Evolutionary conservation across 30 jellyfish, hydroid and myxozoan species (phyloP).

Genomic region (Nemopilema nomurai): DNA sequence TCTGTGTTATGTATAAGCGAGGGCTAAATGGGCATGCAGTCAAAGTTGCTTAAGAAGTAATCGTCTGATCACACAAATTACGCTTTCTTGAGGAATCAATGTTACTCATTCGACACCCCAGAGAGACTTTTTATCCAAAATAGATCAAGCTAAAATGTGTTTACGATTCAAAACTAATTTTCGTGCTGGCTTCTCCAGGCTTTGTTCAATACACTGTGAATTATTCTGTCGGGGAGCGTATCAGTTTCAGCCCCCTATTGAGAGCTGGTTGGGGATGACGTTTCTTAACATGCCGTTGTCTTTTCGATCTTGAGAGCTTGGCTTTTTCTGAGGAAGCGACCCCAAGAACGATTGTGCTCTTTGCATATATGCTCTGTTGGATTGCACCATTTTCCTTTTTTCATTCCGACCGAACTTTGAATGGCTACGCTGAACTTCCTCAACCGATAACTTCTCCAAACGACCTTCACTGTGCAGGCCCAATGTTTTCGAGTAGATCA

Average conservation of each 20-base stretch:
- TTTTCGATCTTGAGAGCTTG: slow-evolving; percentile 33
- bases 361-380: slow-evolving; percentile 57
- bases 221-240: slow-evolving; percentile 48
- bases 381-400: slow-evolving; percentile 26
- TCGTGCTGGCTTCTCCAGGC: slow-evolving; percentile 2
- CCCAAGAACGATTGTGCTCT: slow-evolving; percentile 3
- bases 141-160: slow-evolving; percentile 36
- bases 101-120: slow-evolving; percentile 18
- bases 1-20: not conserved
- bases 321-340: slow-evolving; percentile 52
- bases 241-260: slow-evolving; percentile 55
- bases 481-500: slow-evolving; percentile 34
- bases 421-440: slow-evolving; percentile 11
- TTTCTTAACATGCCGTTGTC: slow-evolving; percentile 64
- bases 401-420: slow-evolving; percentile 55
- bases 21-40: not conserved
- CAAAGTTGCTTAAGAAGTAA: not conserved
- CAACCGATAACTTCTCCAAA: slow-evolving; percentile 11
- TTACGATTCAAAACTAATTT: slow-evolving; percentile 56
- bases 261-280: slow-evolving; percentile 37
- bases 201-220: slow-evolving; percentile 35
- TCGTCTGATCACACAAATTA: slow-evolving; percentile 12
- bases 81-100: slow-evolving; percentile 3
- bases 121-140: slow-evolving; percentile 34
- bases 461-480: slow-evolving; percentile 37